Percentiles rank a stretch among this genome's conserved stretches.
Conservation (phyloP, 2,888 invertebrate genomes). For the Drepanosiphum platanoidis region DNA sequence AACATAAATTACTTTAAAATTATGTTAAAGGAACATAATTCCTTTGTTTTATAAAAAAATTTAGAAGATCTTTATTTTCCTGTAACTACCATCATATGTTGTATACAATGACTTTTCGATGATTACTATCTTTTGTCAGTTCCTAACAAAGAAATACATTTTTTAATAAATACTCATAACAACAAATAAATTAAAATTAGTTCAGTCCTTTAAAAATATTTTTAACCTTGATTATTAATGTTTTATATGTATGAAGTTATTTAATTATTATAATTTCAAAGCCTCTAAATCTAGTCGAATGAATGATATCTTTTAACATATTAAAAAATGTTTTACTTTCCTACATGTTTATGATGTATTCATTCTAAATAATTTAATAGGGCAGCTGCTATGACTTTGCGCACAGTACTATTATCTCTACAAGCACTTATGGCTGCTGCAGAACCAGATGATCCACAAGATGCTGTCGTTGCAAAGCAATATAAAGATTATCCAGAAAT, state of each 20-base stretch:
- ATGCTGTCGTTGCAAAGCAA: conserved; percentile 97
- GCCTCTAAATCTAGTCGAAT: background rate
- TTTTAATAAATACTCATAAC: too few relatives aligned
- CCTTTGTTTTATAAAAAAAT: too few relatives aligned
- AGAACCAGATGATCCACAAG: conserved; percentile 93
- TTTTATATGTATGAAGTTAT: background rate
- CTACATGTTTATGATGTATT: conserved; percentile 71
- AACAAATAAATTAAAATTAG: too few relatives aligned
- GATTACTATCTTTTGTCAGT: too few relatives aligned
- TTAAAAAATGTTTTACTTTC: background rate
- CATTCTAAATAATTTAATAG: conserved; percentile 68
- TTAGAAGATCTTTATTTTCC: too few relatives aligned
- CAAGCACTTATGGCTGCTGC: conserved; percentile 94
- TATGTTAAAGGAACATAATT: too few relatives aligned
- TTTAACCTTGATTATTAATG: background rate
- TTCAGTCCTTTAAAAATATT: background rate
- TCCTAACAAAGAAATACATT: too few relatives aligned
- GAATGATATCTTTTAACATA: background rate
- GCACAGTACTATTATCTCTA: conserved; percentile 93
- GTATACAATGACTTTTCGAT: too few relatives aligned
- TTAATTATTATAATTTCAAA: background rate
- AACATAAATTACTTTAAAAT: too few relatives aligned
- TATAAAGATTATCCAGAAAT: conserved; percentile 88
- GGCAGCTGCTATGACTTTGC: conserved; percentile 98
- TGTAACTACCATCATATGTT: too few relatives aligned